Evolutionary conservation across 2,113 vertebrate genomes (phyloP).

Genomic region (Nothocercus julius): DNA sequence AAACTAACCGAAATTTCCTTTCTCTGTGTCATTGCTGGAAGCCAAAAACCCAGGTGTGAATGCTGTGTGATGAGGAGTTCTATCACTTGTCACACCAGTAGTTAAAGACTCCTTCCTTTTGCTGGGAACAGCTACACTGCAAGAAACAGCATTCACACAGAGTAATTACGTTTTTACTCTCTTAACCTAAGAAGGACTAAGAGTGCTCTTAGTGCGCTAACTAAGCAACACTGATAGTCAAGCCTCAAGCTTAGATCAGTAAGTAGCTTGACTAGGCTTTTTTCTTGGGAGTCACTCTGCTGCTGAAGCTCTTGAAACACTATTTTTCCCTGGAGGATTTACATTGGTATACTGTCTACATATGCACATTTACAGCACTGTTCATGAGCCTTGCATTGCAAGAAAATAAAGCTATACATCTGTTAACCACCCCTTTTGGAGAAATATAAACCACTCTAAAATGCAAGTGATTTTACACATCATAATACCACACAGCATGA

Average conservation of each 20-base stretch:
- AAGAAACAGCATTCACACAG: not conserved
- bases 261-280: constrained; percentile 29
- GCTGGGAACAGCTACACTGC: not conserved
- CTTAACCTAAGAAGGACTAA: constrained; percentile 35
- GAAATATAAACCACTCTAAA: constrained; percentile 18
- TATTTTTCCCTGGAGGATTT: not conserved
- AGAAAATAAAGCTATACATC: not conserved
- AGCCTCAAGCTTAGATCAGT: constrained; percentile 42
- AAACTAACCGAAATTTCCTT: not conserved
- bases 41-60: not conserved
- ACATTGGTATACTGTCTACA: not conserved
- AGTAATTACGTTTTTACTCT: constrained; percentile 28
- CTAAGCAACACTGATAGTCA: constrained; percentile 32
- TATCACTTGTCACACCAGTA: not conserved
- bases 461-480: constrained; percentile 35
- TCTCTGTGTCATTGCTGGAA: not conserved
- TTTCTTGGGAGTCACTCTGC: not conserved
- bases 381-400: not conserved
- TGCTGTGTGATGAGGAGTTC: not conserved
- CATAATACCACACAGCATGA: constrained; percentile 8
- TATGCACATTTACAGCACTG: not conserved
- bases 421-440: not conserved
- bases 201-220: constrained; percentile 17
- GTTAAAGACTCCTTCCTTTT: not conserved
- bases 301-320: not conserved